Percentiles rank a stretch among this genome's conserved stretches.
Evolutionary conservation across 2,888 invertebrate species (phyloP).

Genomic region (Lasioglossum marginatum): DNA sequence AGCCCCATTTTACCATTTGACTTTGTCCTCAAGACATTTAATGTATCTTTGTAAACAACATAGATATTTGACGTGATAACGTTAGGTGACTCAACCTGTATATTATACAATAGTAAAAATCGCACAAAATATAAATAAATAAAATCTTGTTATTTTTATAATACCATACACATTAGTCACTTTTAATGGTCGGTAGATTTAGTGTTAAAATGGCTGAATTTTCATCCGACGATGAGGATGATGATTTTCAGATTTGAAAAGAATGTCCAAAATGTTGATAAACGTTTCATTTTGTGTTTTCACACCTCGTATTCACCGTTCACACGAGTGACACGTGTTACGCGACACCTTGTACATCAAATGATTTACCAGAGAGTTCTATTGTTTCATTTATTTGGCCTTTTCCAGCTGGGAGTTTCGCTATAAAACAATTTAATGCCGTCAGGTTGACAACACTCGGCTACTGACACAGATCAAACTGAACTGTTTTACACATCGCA

Average conservation of each 20-base stretch:
- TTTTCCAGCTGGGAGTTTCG: background rate
- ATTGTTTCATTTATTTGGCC: background rate
- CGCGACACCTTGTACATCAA: background rate
- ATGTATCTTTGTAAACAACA: too few relatives aligned
- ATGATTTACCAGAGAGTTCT: background rate
- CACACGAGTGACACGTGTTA: background rate
- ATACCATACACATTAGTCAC: too few relatives aligned
- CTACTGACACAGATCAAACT: background rate
- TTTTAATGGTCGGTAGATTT: too few relatives aligned
- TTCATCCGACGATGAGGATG: background rate
- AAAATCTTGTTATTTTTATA: too few relatives aligned
- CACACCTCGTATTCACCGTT: background rate
- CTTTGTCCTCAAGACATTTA: too few relatives aligned
- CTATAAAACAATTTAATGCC: slow-evolving; percentile 42
- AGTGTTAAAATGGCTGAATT: background rate
- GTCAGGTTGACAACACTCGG: slow-evolving; percentile 14
- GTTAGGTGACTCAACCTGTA: too few relatives aligned
- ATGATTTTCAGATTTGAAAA: background rate
- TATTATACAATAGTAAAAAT: too few relatives aligned
- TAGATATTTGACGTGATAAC: too few relatives aligned
- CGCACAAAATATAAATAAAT: too few relatives aligned
- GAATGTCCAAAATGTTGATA: background rate
- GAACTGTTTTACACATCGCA: background rate
- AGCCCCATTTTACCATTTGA: too few relatives aligned
- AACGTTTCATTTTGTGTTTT: background rate